Base-by-base conservation (phyloP, 2,888 invertebrate genomes). In the Cryptus armator region DNA sequence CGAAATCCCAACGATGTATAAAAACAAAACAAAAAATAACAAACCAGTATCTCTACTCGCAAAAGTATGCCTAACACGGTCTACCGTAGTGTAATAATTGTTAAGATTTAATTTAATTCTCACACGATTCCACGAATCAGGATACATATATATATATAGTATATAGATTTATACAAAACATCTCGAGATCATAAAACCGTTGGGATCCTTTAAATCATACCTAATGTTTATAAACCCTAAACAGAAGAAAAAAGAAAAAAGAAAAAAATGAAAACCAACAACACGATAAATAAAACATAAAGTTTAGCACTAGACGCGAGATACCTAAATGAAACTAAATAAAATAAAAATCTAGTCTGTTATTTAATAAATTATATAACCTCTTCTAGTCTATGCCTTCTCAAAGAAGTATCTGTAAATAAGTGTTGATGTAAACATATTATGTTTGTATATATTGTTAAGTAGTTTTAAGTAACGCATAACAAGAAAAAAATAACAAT, bases 391-490 rank as follows among this genome's bases (percentile, higher is more conserved):
- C 87, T 87, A 85, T 81, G 86, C 87, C 84, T 88, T 86, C 86
- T 84, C 76, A 87, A 82, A 86, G 85, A 84, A 85, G 87, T 83
- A 86, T 84, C 84, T 89, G 88, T 89, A 88, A 86, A 89, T 89
- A 89, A 85, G 88, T 86, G 88, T 89, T 88, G 87, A 88, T 88
- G 87, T 88, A 89, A 89, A 86, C 87, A 86, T 86, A 89, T 86
- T 89, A 88, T 87, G 88, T 89, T 89, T 89, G 89, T 89, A 89
- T 83, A 89, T 89, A 89, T 88, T 89, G 89, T 89, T 89, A 89
- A 88, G 89, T 89, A 89, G 89, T 89, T 89, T 86, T 88, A 88
- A 89, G 87, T 87, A 84, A 86, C 87, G 87, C 81, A 87, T 87
- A 80, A 86, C 79, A 75, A 43, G 72, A 67, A 74, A 70, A 74